phyloP scores from a whole-genome alignment of 1,140 invertebrate genomes.

The Bombus balteatus region DNA sequence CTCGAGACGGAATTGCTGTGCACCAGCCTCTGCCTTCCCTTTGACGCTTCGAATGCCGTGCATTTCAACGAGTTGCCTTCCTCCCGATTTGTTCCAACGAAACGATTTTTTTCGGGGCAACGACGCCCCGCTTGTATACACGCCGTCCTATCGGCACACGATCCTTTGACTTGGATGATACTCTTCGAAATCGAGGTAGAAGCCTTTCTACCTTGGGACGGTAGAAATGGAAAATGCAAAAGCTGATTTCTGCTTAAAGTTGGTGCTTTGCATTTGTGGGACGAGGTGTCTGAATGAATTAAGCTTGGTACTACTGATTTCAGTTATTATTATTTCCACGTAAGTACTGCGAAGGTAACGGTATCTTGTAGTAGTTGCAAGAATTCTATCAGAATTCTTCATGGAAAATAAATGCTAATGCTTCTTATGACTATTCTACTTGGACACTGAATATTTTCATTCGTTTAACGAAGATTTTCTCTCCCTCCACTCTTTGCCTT shows the following conservation, averaged over 20 bases:
- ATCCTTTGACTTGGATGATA: slow-evolving; percentile 24
- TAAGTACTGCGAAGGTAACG: too few species aligned
- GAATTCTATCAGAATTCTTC: background rate
- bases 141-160: slow-evolving; percentile 19
- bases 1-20: slow-evolving; percentile 70
- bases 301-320: background rate
- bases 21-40: slow-evolving; percentile 65
- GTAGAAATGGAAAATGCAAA: background rate
- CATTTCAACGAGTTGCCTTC: slow-evolving; percentile 70
- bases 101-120: slow-evolving; percentile 65
- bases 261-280: background rate
- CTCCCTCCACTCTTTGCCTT: background rate
- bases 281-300: too few species aligned
- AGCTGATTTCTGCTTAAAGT: background rate
- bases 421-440: too few species aligned
- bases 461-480: background rate
- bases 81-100: slow-evolving; percentile 67
- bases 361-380: too few species aligned
- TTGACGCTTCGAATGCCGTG: slow-evolving; percentile 71
- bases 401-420: background rate
- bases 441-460: background rate
- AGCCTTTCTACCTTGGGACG: background rate
- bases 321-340: background rate
- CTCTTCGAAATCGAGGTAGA: background rate
- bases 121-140: slow-evolving; percentile 35